Evolutionary conservation across 2,113 vertebrate species (phyloP).

Genomic region (rabbit (Oryctolagus cuniculus)): DNA sequence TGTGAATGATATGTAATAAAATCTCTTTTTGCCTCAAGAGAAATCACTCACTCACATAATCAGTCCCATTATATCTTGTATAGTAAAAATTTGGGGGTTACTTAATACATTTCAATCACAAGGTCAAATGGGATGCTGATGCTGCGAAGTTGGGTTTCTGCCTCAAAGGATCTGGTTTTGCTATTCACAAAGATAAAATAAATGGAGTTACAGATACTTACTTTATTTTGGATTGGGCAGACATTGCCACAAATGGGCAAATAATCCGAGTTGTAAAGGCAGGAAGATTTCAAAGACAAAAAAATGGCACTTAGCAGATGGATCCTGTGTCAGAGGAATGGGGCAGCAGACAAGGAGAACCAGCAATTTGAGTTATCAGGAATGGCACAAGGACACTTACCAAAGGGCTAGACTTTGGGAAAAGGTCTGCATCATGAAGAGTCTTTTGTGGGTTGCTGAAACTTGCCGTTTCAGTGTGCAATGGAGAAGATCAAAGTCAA

Average conservation of each 20-base stretch:
- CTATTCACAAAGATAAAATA: not conserved
- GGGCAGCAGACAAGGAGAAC: not conserved
- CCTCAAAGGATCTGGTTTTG: conserved; percentile 53
- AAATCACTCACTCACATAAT: conserved; percentile 70
- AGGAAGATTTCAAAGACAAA: conserved; percentile 42
- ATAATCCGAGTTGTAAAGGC: conserved; percentile 2
- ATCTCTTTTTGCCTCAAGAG: conserved; percentile 68
- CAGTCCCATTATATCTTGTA: conserved; percentile 64
- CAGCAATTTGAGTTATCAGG: not conserved
- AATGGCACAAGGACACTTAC: not conserved
- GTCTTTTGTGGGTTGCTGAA: not conserved
- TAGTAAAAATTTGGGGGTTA: conserved; percentile 63
- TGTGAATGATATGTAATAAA: conserved; percentile 74
- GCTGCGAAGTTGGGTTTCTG: conserved; percentile 51
- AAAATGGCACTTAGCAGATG: not conserved
- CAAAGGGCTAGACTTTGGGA: not conserved
- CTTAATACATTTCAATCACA: conserved; percentile 73
- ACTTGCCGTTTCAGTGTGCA: not conserved
- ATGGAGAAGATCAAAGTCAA: not conserved
- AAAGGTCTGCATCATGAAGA: not conserved
- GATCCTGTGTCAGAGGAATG: not conserved
- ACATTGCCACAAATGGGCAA: not conserved
- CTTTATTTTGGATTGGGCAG: conserved; percentile 29
- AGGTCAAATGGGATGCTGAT: conserved; percentile 50
- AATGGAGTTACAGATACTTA: not conserved